A percentile compares a stretch with the other conserved stretches of the same genome.
These are phyloP conservation scores for Halesus radiatus DNA, from an alignment of 1,140 invertebrate genomes.

Conservation along the genomic window DNA sequence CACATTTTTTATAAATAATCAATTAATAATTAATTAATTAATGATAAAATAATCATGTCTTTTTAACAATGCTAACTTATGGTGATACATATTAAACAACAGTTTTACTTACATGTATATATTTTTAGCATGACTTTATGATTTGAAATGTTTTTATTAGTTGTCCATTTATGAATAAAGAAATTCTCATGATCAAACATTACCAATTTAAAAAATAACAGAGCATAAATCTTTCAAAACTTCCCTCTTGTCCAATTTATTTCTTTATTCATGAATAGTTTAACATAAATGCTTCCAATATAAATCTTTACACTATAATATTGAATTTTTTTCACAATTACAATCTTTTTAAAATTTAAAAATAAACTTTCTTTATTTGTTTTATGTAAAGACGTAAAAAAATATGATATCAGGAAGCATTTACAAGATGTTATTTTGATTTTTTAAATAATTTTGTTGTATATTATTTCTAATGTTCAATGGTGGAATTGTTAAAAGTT, in stretches of 20 bases:
- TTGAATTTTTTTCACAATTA: neutral
- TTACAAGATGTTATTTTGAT: neutral
- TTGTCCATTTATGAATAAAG: too few relatives aligned
- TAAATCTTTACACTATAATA: too few relatives aligned
- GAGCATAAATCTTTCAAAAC: neutral
- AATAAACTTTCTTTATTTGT: neutral
- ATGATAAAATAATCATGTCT: too few relatives aligned
- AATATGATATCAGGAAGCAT: neutral
- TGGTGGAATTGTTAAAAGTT: neutral
- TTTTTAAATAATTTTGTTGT: constrained; percentile 16
- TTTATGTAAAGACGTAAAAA: neutral
- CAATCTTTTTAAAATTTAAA: too few relatives aligned
- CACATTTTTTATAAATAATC: too few relatives aligned
- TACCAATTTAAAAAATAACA: too few relatives aligned
- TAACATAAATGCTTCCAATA: neutral
- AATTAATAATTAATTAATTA: too few relatives aligned
- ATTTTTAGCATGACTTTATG: constrained; percentile 15
- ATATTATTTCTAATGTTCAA: constrained; percentile 5
- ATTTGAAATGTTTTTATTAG: neutral
- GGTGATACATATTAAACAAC: constrained; percentile 10
- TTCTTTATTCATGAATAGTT: neutral
- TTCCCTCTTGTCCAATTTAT: neutral
- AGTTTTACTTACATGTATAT: constrained; percentile 18
- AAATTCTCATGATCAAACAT: too few relatives aligned
- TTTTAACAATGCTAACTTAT: too few relatives aligned